phyloP scores from a whole-genome alignment of 2,113 vertebrate species.

The Nestor notabilis region DNA sequence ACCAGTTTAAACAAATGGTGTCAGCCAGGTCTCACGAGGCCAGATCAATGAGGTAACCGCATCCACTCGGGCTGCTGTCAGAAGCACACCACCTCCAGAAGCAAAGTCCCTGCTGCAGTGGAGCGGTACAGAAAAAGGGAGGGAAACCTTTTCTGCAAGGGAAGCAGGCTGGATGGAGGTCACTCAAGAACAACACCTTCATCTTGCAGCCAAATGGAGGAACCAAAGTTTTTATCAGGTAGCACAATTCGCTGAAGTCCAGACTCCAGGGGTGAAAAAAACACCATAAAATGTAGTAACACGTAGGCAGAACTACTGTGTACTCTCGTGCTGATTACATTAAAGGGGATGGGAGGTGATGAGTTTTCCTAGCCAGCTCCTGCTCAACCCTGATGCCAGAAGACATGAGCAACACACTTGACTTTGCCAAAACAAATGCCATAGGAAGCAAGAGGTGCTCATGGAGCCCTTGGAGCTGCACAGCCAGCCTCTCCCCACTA shows the following conservation, averaged over 20 bases:
- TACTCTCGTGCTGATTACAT: background rate
- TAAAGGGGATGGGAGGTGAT: background rate
- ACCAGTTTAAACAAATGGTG: background rate
- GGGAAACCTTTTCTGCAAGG: background rate
- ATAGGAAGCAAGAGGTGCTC: background rate
- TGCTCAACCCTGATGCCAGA: background rate
- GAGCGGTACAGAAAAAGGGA: background rate
- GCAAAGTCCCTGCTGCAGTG: background rate
- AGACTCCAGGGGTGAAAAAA: background rate
- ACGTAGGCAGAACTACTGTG: background rate
- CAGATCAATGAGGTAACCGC: background rate
- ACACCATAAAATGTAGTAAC: background rate
- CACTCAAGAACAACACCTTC: background rate
- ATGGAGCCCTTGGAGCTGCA: fast-evolving
- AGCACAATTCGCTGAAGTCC: background rate
- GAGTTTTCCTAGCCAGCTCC: background rate
- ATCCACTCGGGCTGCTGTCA: background rate
- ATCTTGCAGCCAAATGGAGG: background rate
- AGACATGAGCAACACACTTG: background rate
- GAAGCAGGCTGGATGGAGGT: background rate
- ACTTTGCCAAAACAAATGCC: background rate
- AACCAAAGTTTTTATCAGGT: background rate
- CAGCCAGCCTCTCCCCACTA: background rate
- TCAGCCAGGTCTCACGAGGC: background rate
- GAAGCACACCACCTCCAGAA: background rate